phyloP scores from a whole-genome alignment of 2,797 vertebrate genomes.

The Poeciliopsis presidionis region DNA sequence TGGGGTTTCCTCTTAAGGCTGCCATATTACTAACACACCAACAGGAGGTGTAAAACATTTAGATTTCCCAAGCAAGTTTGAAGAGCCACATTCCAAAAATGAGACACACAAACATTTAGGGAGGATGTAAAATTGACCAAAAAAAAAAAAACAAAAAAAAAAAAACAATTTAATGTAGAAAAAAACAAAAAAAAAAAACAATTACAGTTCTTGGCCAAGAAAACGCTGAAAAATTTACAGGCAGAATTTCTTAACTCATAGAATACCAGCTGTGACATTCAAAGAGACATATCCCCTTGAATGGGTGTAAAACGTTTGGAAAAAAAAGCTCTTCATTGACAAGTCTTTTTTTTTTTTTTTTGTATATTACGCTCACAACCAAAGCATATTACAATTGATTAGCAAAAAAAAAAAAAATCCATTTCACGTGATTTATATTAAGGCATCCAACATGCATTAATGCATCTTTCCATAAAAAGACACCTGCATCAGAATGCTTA shows the following conservation, averaged over 20 bases:
- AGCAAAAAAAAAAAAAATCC: constrained; percentile 48
- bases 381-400: constrained; percentile 64
- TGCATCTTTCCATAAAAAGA: constrained; percentile 75
- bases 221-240: constrained; percentile 44
- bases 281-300: constrained; percentile 16
- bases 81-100: constrained; percentile 63
- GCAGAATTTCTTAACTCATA: constrained; percentile 35
- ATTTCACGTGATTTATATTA: constrained; percentile 73
- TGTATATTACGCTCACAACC: constrained; percentile 70
- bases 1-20: constrained; percentile 61
- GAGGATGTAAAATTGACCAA: constrained; percentile 49
- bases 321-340: constrained; percentile 56
- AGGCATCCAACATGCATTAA: constrained; percentile 77
- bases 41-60: constrained; percentile 29
- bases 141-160: constrained; percentile 2
- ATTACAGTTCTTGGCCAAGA: constrained; percentile 56
- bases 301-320: constrained; percentile 58
- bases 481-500: constrained; percentile 79
- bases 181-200: constrained; percentile 26
- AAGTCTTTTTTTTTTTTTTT: constrained; percentile 18
- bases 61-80: constrained; percentile 15
- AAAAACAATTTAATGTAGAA: constrained; percentile 22
- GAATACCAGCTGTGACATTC: constrained; percentile 38
- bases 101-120: constrained; percentile 30
- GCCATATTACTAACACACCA: constrained; percentile 45